phyloP scores from a whole-genome alignment of 1,140 invertebrate species.

The Diabrotica virgifera region DNA sequence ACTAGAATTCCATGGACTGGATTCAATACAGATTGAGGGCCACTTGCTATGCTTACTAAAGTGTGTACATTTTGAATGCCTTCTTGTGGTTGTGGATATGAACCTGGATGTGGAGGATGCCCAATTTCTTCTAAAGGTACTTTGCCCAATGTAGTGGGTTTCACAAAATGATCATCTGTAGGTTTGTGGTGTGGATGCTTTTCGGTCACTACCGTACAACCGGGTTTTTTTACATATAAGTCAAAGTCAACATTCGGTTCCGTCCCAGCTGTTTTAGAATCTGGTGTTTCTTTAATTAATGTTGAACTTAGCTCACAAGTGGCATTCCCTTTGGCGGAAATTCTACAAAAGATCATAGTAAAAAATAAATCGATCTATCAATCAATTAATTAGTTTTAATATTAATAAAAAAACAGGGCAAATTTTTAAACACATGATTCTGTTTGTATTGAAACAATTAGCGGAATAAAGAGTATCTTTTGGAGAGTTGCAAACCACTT shows the following conservation, averaged over 20 bases:
- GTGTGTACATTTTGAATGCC: conserved; percentile 27
- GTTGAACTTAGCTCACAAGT: conserved; percentile 56
- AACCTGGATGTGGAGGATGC: neutral
- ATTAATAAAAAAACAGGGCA: too few relatives aligned
- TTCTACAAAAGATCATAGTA: conserved; percentile 44
- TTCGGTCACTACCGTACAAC: conserved; percentile 48
- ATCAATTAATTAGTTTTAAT: too few relatives aligned
- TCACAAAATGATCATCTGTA: neutral
- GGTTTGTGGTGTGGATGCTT: conserved; percentile 20
- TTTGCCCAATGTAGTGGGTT: conserved; percentile 5
- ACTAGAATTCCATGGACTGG: conserved; percentile 31
- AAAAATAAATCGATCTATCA: neutral
- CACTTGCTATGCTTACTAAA: conserved; percentile 31
- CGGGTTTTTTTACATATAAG: conserved; percentile 56
- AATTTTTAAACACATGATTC: too few relatives aligned
- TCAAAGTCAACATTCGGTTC: conserved; percentile 59
- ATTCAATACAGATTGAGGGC: conserved; percentile 27
- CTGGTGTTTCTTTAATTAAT: conserved; percentile 46
- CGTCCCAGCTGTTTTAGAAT: conserved; percentile 47
- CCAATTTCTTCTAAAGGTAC: neutral
- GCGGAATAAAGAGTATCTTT: too few relatives aligned
- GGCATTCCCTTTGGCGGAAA: conserved; percentile 60
- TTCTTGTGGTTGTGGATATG: neutral
- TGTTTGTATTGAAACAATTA: too few relatives aligned
- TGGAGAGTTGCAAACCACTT: too few relatives aligned